Base-by-base conservation (phyloP, 37 sponge, comb jelly and placozoan species). In the Ephydatia muelleri region DNA sequence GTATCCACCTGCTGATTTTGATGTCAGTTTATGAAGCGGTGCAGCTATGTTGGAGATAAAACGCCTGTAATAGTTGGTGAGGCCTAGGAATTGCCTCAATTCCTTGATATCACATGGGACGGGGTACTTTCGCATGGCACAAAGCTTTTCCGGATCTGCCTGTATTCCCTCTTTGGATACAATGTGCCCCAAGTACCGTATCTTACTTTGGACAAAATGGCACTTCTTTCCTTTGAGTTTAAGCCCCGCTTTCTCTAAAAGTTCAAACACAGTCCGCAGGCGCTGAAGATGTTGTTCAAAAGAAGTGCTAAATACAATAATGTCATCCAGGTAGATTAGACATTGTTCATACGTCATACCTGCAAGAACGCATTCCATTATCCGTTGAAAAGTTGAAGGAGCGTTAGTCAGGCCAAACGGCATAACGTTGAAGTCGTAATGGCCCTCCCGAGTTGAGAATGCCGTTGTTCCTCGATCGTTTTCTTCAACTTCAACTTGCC, bases 131-230 rank as follows among this genome's bases (percentile, higher is more conserved):
- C 47, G 23, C 22, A 89, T 77, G 27, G 85, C 76, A 37, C 71
- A 40, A 0, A 73, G 25, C 75, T 83, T 89, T 14, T 27, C 23
- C 14, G 83, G 79, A 49, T 83, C 79, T 14, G 83, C 57, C 72
- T 69, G 8, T 13, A 76, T 37, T 14, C 88, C 88, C n/a, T 75
- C 67, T 12, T 23, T 64, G 22, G 88, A 83, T 22, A 88, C 76
- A 31, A 88, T 31, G 72, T 88, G 84, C 19, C 89, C 84, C 38
- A 88, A 64, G 36, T 78, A 88, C 70, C 38, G 25, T 3, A 88
- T 79, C 29, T 65, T 2, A 31, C 26, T 28, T n/a, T 69, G 73
- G 38, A 72, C 83, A 49, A 88, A 83, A 13, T 70, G 72, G 28
- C 79, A 88, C 35, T 82, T 88, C 47, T n/a, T 75, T 49, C 69